Percentiles rank a stretch among this genome's conserved stretches.
Conservation (phyloP, 2,113 vertebrate species). For the Microcebus lehilahytsara region DNA sequence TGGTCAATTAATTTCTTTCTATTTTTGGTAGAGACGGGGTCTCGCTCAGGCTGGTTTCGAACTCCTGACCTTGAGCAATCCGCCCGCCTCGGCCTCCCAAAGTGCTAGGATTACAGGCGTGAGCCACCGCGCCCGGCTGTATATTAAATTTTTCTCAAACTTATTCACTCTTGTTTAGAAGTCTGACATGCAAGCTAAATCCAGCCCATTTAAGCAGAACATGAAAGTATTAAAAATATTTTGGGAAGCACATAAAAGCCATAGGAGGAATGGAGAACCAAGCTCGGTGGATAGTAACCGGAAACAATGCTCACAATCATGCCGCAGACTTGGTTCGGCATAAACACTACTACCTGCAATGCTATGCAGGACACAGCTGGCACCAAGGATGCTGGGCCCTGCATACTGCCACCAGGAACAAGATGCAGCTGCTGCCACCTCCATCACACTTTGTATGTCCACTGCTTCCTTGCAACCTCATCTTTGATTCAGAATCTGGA, state of each 20-base stretch:
- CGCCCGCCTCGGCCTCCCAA: too few relatives aligned
- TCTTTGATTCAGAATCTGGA: constrained; percentile 15
- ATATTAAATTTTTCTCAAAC: not conserved
- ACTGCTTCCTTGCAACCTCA: not conserved
- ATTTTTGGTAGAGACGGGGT: too few relatives aligned
- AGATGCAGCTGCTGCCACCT: not conserved
- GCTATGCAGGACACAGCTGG: not conserved
- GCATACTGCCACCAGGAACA: not conserved
- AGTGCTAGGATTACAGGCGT: too few relatives aligned
- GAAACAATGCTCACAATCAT: not conserved
- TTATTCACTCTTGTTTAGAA: not conserved
- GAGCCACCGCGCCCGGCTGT: too few relatives aligned
- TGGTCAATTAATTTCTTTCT: too few relatives aligned
- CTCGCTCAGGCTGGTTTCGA: too few relatives aligned
- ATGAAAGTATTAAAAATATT: not conserved
- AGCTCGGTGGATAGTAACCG: not conserved
- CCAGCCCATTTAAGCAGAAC: constrained; percentile 14
- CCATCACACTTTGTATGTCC: not conserved
- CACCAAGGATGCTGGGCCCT: not conserved
- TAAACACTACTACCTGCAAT: not conserved
- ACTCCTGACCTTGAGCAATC: too few relatives aligned
- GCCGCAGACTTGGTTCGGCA: not conserved
- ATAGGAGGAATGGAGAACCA: not conserved
- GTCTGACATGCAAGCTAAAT: constrained; percentile 43
- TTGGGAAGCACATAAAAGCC: not conserved